Evolutionary conservation across 1,140 invertebrate species (phyloP).

Genomic region (Belonocnema kinseyi): DNA sequence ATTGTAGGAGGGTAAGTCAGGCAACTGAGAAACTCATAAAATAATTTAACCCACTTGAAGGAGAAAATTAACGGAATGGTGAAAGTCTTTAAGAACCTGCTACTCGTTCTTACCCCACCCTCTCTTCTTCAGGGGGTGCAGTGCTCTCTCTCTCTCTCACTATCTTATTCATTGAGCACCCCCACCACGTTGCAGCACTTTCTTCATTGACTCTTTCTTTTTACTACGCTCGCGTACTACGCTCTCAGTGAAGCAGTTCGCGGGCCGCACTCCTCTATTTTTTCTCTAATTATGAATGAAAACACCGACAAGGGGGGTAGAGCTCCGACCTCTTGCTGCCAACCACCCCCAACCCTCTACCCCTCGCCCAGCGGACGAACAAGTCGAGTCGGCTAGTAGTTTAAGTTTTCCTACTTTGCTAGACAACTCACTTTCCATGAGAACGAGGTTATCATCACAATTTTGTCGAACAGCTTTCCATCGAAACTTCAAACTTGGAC

Average conservation of each 20-base stretch:
- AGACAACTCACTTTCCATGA: slow-evolving; percentile 49
- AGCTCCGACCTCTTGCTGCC: slow-evolving; percentile 41
- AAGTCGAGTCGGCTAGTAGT: slow-evolving; percentile 46
- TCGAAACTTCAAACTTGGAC: too few species aligned
- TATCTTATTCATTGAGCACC: slow-evolving; percentile 73
- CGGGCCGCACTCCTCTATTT: slow-evolving; percentile 55
- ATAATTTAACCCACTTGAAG: slow-evolving; percentile 72
- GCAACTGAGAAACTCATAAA: slow-evolving; percentile 62
- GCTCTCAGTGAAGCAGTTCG: slow-evolving; percentile 60
- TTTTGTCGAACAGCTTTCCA: not conserved
- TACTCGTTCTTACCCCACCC: slow-evolving; percentile 57
- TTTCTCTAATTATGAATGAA: slow-evolving; percentile 77
- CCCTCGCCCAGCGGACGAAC: not conserved
- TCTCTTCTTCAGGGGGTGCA: slow-evolving; percentile 2
- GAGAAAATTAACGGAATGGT: slow-evolving; percentile 73
- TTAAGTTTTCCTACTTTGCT: slow-evolving; percentile 54
- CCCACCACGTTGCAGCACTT: slow-evolving; percentile 61
- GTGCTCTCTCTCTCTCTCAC: slow-evolving; percentile 57
- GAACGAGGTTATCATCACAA: not conserved
- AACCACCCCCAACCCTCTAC: not conserved
- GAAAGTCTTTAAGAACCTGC: slow-evolving; percentile 73
- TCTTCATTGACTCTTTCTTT: slow-evolving; percentile 77
- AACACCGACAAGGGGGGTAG: slow-evolving; percentile 58
- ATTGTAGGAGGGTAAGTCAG: slow-evolving; percentile 36
- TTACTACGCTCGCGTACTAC: slow-evolving; percentile 72